Percentiles rank a stretch among this genome's conserved stretches.
These are phyloP conservation scores for Graptemys geographica DNA, from an alignment of 2,797 vertebrate species.

Conservation along the genomic window DNA sequence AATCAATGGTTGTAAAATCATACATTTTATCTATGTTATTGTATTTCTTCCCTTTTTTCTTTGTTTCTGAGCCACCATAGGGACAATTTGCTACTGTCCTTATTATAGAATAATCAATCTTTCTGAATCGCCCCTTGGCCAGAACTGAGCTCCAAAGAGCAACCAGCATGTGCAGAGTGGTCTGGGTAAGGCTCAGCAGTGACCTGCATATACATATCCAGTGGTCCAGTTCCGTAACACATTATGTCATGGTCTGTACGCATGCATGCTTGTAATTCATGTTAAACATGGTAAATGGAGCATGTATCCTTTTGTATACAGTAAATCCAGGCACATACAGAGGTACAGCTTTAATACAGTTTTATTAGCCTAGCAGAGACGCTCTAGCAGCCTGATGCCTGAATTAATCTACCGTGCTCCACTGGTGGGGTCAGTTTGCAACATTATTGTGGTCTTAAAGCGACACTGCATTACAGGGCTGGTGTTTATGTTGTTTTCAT, in stretches of 20 bases:
- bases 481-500: not conserved
- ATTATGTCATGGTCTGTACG: not conserved
- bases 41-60: not conserved
- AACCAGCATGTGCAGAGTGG: rapidly evolving
- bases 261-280: not conserved
- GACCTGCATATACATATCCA: not conserved
- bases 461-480: not conserved
- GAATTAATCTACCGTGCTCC: not conserved
- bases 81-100: not conserved
- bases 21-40: not conserved
- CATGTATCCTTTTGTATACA: not conserved
- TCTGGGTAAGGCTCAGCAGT: not conserved
- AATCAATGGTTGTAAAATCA: not conserved
- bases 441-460: not conserved
- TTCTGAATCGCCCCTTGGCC: not conserved
- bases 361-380: not conserved
- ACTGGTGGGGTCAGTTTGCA: not conserved
- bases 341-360: not conserved
- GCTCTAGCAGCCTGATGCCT: not conserved
- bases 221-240: not conserved
- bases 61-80: not conserved
- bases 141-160: not conserved
- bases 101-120: not conserved
- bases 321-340: not conserved
- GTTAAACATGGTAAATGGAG: not conserved